Conservation (phyloP, 2,888 invertebrate species). For the Phalangium opilio region DNA sequence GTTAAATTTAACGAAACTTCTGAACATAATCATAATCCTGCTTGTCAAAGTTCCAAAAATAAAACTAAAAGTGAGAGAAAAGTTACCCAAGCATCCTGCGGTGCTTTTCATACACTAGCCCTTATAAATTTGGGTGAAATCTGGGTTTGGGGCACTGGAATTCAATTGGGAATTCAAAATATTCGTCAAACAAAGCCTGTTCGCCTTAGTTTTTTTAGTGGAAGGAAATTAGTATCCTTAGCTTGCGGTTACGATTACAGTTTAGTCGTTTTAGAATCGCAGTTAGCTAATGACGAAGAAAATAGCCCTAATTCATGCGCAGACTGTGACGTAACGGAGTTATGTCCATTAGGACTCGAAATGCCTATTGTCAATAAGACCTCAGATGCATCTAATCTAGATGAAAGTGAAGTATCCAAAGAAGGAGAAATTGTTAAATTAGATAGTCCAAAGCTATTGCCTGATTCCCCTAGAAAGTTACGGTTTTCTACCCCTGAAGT, state of each 20-base stretch:
- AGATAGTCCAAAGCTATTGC: background rate
- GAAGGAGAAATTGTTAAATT: background rate
- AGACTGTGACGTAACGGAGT: constrained; percentile 37
- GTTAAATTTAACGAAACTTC: constrained; percentile 5
- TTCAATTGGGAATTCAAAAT: constrained; percentile 24
- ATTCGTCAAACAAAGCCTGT: constrained; percentile 20
- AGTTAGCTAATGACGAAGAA: constrained; percentile 1
- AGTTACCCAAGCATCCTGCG: constrained; percentile 24
- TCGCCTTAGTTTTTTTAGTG: constrained; percentile 22
- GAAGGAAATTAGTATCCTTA: constrained; percentile 25
- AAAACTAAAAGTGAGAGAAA: constrained; percentile 10
- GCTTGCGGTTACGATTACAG: constrained; percentile 27
- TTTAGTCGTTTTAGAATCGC: constrained; percentile 26
- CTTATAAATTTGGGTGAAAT: constrained; percentile 26
- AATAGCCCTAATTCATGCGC: background rate
- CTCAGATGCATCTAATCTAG: background rate
- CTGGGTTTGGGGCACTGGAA: constrained; percentile 31
- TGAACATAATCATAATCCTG: constrained; percentile 1
- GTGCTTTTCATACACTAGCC: constrained; percentile 27
- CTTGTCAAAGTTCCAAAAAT: too few relatives aligned
- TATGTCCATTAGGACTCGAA: constrained; percentile 26
- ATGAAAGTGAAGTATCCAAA: background rate
- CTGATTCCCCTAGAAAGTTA: background rate
- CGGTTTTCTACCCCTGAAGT: too few relatives aligned
- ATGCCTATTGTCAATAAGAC: background rate